phyloP scores from a whole-genome alignment of 2,888 invertebrate species.

The Alloplasta piceator region DNA sequence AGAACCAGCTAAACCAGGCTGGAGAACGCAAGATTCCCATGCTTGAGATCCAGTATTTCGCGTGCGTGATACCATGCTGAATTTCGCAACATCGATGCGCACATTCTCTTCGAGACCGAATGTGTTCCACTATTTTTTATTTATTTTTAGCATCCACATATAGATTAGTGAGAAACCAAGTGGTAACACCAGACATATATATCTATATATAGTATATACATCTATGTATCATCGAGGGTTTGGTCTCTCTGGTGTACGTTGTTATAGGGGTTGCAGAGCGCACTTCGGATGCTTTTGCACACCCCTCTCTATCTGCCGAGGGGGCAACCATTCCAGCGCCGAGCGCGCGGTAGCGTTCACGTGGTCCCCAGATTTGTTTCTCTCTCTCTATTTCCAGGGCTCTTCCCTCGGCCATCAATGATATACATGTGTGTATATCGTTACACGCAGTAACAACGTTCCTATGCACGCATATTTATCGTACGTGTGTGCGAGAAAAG shows the following conservation, averaged over 20 bases:
- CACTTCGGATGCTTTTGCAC: slow-evolving; percentile 57
- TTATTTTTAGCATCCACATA: too few species aligned
- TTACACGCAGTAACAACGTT: neutral
- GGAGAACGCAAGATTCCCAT: neutral
- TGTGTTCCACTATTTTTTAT: too few species aligned
- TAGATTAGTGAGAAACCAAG: slow-evolving; percentile 16
- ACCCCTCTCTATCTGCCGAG: slow-evolving; percentile 69
- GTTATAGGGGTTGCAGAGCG: slow-evolving; percentile 67
- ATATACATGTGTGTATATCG: slow-evolving; percentile 9
- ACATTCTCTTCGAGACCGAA: too few species aligned
- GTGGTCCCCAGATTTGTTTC: slow-evolving; percentile 66
- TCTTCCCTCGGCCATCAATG: slow-evolving; percentile 29
- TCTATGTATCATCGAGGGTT: slow-evolving; percentile 67
- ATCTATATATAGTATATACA: too few species aligned
- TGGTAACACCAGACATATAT: slow-evolving; percentile 40
- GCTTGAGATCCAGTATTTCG: neutral
- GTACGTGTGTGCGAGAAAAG: slow-evolving; percentile 7
- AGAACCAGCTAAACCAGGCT: neutral
- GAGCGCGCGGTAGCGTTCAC: slow-evolving; percentile 60
- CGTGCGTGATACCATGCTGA: neutral
- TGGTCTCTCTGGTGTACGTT: slow-evolving; percentile 77
- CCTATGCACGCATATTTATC: slow-evolving; percentile 4
- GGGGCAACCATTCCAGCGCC: slow-evolving; percentile 71
- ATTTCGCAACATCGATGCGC: too few species aligned
- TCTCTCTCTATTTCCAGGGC: slow-evolving; percentile 34